Evolutionary conservation across 2,797 vertebrate genomes (phyloP), one percentile per base, ranked within the genome.

Genomic region (Cossypha niveicapilla): DNA sequence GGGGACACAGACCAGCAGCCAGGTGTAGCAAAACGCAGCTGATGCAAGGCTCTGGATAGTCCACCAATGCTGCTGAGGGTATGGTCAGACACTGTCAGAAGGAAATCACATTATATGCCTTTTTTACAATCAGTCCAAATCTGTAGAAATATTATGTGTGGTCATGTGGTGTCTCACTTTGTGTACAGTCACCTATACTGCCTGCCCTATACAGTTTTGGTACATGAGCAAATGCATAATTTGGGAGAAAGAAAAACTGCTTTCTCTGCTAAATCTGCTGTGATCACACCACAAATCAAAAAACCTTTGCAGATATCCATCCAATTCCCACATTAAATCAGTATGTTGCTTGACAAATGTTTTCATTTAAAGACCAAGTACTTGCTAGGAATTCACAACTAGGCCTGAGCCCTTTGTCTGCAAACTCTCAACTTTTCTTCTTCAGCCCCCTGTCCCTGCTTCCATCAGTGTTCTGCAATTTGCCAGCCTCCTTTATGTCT

Each of bases 401-500:
- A 96, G 62, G 85, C 68, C 66, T 48, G 15, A 95, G 61, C 13
- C 60, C 56, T 81, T 95, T 86, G 77, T 86, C 92, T 82, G 61
- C 7, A 3, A 85, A 92, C 77, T 65, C 86, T 63, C 34, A 77
- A 88, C 73, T 93, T 93, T 74, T 77, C 65, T 87, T 88, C 78
- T 78, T 71, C 86, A 61, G 67, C n/a, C 37, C 56, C 30, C 41
- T 56, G 28, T 39, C 25, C 72, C 54, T 44, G 2, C 30, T 90
- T 91, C 71, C 65, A 76, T 27, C 81, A 87, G 57, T 32, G 61
- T 71, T 89, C 93, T 85, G 77, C 81, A 90, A 94, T 89, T 92
- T 94, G 78, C 86, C 92, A 94, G 65, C 72, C 84, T 94, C 54
- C 75, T 92, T 96, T 96, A 93, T 86, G 81, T 92, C 93, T 95